Base-by-base conservation (phyloP, 2,113 vertebrate genomes). In the Crocuta crocuta region DNA sequence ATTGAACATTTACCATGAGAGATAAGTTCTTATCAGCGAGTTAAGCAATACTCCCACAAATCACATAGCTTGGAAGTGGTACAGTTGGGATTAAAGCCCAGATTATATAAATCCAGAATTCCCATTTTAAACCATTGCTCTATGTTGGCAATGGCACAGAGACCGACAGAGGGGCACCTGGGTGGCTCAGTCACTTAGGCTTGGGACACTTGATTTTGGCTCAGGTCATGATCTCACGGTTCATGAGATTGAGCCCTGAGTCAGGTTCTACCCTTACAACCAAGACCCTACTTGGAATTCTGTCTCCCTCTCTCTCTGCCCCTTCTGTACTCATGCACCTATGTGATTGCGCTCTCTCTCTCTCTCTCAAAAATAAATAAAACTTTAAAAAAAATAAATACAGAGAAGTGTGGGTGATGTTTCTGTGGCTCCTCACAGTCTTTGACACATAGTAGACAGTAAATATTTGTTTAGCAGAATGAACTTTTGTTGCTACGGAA, bases 381-480 rank as follows among this genome's bases (percentile, higher is more conserved):
- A 61, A 61, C 58, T 23, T 61, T 24, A 61, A 61, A 61, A 61
- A 61, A 61, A 61, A 19, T 58, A 61, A 61, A 61, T 61, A 61
- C 19, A 3, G 28, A 78, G 45, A 95, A 89, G 24, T 10, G 11
- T 80, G 21, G 33, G 24, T 86, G 23, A 82, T 73, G 2, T 73
- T 91, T 93, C 93, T 93, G 28, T 93, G 89, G 87, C 63, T 63
- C 65, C 66, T 33, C 33, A 48, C 21, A 58, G 26, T 82, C 68
- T 81, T 43, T 50, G 65, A 82, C 33, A 89, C 28, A 68, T 11
- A 85, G 55, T 11, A 90, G 85, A 93, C 35, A 61, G 89, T 55
- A 89, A 70, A 61, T 92, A 86, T 28, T 58, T 68, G 23, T 93
- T 89, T 89, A 48, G 76, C 87, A 91, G 78, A 85, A 82, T 81